Base-by-base conservation (phyloP, 1,140 invertebrate genomes). In the Drosophila bocqueti region DNA sequence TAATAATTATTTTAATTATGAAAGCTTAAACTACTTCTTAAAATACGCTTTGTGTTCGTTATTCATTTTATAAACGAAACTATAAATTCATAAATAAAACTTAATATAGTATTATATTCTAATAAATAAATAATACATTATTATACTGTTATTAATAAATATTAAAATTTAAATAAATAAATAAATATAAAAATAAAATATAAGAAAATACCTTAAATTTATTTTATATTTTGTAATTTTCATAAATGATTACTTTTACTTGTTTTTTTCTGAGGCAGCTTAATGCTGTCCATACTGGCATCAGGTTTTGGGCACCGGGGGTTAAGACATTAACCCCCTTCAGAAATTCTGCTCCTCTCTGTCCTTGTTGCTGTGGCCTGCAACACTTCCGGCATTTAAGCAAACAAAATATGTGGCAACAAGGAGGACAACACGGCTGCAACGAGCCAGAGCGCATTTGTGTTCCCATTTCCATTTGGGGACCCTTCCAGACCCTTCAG, bases 361-460 rank as follows among this genome's bases (percentile, higher is more conserved):
- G 38, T 34, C 46, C 46, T 55, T 55, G 15, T 69, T 55, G 47
- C 64, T 82, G 75, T 72, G 75, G 76, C 77, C 65, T 64, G 84
- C 81, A 81, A 81, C 84, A 89, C 84, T 89, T 89, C 84, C 84
- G 84, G 84, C 84, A 89, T 90, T 89, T 90, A 89, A 80, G 84
- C 84, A 89, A 89, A 89, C 84, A 84, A 90, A 84, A 84, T 89
- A 90, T 84, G 84, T 72, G 69, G 67, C 58, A 79, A 66, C 62
- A 72, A 62, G 74, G 62, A 54, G 59, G 45, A 50, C 63, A 55
- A 55, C 62, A 63, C 45, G 52, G 64, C 64, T 82, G 74, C 79
- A 82, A 82, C 79, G 45, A 67, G 79, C 74, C 55, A 60, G 62
- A 61, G 63, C 67, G 55, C 78, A 83, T 71, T 82, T 79, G 68